Evolutionary conservation across 2,113 vertebrate genomes (phyloP).

Genomic region (Choloepus hoffmanni): DNA sequence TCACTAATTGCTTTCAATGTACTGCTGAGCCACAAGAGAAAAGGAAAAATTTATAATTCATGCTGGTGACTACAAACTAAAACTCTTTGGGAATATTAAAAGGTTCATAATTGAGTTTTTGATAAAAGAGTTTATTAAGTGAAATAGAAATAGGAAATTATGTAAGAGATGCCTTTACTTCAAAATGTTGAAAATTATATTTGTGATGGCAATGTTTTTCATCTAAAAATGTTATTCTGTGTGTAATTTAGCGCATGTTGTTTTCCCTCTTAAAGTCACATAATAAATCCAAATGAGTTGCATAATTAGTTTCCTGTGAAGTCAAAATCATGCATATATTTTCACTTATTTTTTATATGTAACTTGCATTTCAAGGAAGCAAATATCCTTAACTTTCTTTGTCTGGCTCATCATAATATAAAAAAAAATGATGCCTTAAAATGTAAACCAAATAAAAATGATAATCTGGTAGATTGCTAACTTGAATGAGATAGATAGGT

Average conservation of each 20-base stretch:
- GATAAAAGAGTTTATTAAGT: constrained; percentile 55
- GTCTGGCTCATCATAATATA: background rate
- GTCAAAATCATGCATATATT: background rate
- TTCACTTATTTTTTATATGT: constrained; percentile 30
- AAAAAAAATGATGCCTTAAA: background rate
- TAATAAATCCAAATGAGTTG: background rate
- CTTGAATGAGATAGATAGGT: background rate
- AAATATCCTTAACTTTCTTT: constrained; percentile 13
- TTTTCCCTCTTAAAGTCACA: background rate
- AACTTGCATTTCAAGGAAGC: background rate
- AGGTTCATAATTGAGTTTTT: constrained; percentile 45
- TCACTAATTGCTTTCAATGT: constrained; percentile 43
- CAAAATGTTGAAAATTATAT: constrained; percentile 58
- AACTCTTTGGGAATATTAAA: constrained; percentile 57
- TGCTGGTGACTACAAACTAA: constrained; percentile 63
- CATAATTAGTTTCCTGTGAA: background rate
- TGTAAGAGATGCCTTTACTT: constrained; percentile 24
- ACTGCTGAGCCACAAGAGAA: background rate
- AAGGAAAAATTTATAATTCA: constrained; percentile 49
- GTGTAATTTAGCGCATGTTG: background rate
- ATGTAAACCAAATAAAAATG: background rate
- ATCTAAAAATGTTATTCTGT: constrained; percentile 29
- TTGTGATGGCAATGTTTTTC: constrained; percentile 47
- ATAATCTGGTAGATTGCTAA: background rate
- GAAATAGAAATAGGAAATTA: constrained; percentile 68